Percentiles rank a stretch among this genome's conserved stretches.
Evolutionary conservation across 2,113 vertebrate genomes (phyloP).

Genomic region (Heterotis niloticus): DNA sequence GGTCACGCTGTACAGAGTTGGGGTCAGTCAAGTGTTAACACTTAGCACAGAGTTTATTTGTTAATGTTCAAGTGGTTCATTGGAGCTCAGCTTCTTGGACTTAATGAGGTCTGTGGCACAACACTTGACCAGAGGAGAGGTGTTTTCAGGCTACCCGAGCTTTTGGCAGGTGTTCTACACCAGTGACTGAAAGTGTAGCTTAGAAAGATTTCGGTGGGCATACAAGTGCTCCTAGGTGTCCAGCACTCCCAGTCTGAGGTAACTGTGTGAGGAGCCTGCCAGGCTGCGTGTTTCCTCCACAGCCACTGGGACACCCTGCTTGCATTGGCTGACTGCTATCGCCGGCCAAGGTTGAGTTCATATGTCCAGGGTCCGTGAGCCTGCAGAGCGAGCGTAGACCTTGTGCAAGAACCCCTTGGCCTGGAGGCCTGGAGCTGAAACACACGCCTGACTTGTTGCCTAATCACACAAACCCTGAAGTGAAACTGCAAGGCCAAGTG

Average conservation of each 20-base stretch:
- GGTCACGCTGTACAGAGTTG: neutral
- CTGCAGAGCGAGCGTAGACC: neutral
- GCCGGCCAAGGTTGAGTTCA: neutral
- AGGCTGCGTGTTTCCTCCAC: no score
- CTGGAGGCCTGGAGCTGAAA: neutral
- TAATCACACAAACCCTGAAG: neutral
- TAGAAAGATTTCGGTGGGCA: neutral
- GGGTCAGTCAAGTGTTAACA: neutral
- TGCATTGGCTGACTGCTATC: neutral
- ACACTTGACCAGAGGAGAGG: neutral
- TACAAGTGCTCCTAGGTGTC: neutral
- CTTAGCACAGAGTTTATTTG: neutral
- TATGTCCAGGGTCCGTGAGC: neutral
- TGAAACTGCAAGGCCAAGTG: neutral
- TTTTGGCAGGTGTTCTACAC: neutral
- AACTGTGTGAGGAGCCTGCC: no score
- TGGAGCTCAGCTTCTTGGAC: neutral
- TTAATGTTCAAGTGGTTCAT: conserved; percentile 10
- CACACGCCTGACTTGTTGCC: neutral
- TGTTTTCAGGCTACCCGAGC: neutral
- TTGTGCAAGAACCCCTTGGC: no score
- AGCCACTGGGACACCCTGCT: neutral
- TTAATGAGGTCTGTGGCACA: conserved; percentile 12
- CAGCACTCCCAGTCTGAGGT: no score
- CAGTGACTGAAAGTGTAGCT: neutral